Evolutionary conservation across 2,113 vertebrate genomes (phyloP), one percentile per base, ranked within the genome.

Genomic region (Plecturocebus donacophilus): DNA sequence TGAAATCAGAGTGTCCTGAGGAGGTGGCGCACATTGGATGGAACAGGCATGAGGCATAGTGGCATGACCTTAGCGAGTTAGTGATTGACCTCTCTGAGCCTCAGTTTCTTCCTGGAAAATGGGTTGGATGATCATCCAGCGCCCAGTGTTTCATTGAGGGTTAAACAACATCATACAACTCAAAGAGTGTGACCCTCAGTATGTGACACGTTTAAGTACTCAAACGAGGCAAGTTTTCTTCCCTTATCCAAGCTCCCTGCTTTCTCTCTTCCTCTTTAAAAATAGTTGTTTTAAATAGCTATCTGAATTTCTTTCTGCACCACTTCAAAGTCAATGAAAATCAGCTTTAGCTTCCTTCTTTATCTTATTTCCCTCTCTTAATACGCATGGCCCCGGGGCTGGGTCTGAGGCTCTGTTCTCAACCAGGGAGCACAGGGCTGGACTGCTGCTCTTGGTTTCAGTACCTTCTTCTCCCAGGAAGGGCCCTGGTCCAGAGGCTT

Each of bases 41-140:
- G 40, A n/a, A 49, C 7, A 66, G 16, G 40, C 2, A 0, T 0
- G 13, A 0, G 64, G 38, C 40, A 1, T 7, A 20, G 47, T 1
- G 1, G 1, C 2, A 23, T 20, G 75, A 76, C 91, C 35, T 91
- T n/a, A 38, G n/a, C 5, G 21, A 79, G 14, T 70, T 52, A 82
- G n/a, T 32, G 40, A 35, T 23, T 49, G 13, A 23, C n/a, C 47
- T 76, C n/a, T 58, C 70, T 56, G 76, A 91, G 32, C 87, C 87
- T 96, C 81, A 3, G 25, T 68, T 58, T 73, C 71, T 40, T 75
- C 9, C n/a, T 75, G 49, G 47, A 64, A 91, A 95, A 86, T 70
- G 64, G 47, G 6, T 6, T 54, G n/a, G 8, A 70, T 49, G 61
- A 83, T 58, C 80, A 21, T 40, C 25, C 12, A 19, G 47, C 64